Evolutionary conservation across 1,140 invertebrate genomes (phyloP), one percentile per base, ranked within the genome.

Genomic region (Drosophila athabasca): DNA sequence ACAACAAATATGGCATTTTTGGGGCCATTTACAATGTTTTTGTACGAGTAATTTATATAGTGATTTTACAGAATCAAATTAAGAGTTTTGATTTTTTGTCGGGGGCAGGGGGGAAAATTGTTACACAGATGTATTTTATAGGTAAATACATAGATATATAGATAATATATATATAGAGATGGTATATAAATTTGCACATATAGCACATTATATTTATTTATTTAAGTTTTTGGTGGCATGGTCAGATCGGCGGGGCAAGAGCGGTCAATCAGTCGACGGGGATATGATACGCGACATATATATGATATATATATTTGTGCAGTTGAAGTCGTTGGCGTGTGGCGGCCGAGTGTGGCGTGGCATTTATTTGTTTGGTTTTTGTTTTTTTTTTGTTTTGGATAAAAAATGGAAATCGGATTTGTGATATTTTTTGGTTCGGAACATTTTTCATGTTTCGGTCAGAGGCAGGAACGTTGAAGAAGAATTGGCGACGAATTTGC

Each of bases 391-490:
- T 17, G 6, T 51, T 59, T 8, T 17, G 6, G 17, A 67, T 39
- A 62, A 78, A 65, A 65, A 66, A 76, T 75, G 70, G 59, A 65
- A 87, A 75, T 85, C 71, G 71, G 71, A 72, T 65, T 61, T 39
- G 35, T 13, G 35, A 39, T 39, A 39, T 39, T 11, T 13, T 9
- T 39, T 39, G 9, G 35, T 39, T 39, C 35, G 35, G 35, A 39
- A 39, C 35, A 39, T 39, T 39, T 74, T 62, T 60, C 31, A 54
- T 52, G 54, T 74, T 45, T 71, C 61, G 50, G 57, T 76, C 69
- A 87, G 75, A 85, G 82, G 82, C 82, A 87, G 82, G 82, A 85
- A 85, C 82, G 82, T 85, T 76, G 82, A 87, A 82, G 82, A 85
- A 85, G 74, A 87, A 65, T 65, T 87, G 82, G 82, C 82, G 78